A percentile compares a stretch with the other conserved stretches of the same genome.
Evolutionary conservation across 2,797 vertebrate species (phyloP).

Genomic region (Dermochelys coriacea): DNA sequence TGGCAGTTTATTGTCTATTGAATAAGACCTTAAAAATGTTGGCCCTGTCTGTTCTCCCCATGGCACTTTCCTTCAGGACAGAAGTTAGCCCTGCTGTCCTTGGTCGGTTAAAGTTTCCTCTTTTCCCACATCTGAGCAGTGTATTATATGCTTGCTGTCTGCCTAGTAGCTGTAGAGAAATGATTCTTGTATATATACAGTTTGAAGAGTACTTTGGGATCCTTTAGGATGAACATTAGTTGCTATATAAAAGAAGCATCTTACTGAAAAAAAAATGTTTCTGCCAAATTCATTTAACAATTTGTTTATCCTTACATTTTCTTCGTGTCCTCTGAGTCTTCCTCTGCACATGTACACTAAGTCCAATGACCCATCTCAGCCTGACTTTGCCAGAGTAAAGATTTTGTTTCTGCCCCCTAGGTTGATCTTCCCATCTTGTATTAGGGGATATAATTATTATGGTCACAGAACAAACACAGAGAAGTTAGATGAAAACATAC

Average conservation of each 20-base stretch:
- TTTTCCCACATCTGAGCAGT: conserved; percentile 35
- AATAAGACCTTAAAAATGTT: conserved; percentile 4
- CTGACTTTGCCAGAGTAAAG: not conserved
- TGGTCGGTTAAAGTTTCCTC: not conserved
- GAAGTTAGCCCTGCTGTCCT: conserved; percentile 46
- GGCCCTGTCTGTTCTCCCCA: conserved; percentile 34
- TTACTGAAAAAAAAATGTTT: not conserved
- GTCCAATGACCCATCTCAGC: not conserved
- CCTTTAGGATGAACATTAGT: conserved; percentile 53
- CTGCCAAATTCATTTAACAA: conserved; percentile 16
- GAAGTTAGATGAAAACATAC: no score
- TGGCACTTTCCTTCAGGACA: conserved; percentile 23
- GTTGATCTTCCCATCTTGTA: not conserved
- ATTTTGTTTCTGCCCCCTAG: not conserved
- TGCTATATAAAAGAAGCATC: conserved; percentile 49
- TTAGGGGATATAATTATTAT: no score
- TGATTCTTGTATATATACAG: conserved; percentile 49
- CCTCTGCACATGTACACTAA: not conserved
- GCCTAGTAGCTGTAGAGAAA: conserved; percentile 42
- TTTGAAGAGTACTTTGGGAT: conserved; percentile 63
- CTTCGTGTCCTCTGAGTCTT: not conserved
- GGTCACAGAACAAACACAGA: no score
- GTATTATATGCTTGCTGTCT: conserved; percentile 39
- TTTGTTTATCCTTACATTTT: not conserved
- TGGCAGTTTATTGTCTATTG: not conserved